phyloP scores from a whole-genome alignment of 35 echinoderm and acorn worm genomes.

The Ophiothrix spiculata region DNA sequence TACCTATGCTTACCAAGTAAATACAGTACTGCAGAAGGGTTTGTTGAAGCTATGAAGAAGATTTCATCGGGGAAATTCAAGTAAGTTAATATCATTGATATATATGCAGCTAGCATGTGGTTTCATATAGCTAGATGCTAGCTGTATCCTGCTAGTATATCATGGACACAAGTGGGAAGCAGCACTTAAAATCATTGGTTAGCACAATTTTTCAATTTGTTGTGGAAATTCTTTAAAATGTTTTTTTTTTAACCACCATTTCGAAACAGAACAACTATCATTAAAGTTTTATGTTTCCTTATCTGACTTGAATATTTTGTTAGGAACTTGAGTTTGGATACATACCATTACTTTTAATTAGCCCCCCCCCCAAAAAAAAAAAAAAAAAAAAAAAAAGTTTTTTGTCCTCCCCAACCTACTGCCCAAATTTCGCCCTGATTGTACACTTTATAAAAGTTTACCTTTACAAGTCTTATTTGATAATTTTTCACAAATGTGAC shows the following conservation, averaged over 20 bases:
- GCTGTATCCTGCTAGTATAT: too few relatives aligned
- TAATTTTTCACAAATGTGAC: too few relatives aligned
- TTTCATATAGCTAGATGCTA: too few relatives aligned
- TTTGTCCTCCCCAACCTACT: not conserved
- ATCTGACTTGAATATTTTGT: too few relatives aligned
- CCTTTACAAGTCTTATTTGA: too few relatives aligned
- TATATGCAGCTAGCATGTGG: too few relatives aligned
- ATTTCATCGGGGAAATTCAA: slow-evolving; percentile 65
- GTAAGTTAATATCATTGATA: slow-evolving; percentile 32
- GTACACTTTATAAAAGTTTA: too few relatives aligned
- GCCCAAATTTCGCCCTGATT: not conserved
- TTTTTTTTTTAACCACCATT: too few relatives aligned
- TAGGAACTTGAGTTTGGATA: not conserved
- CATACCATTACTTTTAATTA: not conserved
- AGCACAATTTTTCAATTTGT: not conserved
- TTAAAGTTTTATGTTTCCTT: too few relatives aligned
- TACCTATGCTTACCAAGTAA: slow-evolving; percentile 72
- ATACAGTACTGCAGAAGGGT: slow-evolving; percentile 43
- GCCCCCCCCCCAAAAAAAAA: too few relatives aligned
- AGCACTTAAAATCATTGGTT: not conserved
- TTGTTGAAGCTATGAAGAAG: slow-evolving; percentile 44
- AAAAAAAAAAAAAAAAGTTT: not conserved
- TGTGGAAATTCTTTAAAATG: not conserved
- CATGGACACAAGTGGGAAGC: too few relatives aligned
- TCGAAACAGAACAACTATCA: too few relatives aligned